Evolutionary conservation across 1,140 invertebrate genomes (phyloP).

Genomic region (Drosophila takahashii): DNA sequence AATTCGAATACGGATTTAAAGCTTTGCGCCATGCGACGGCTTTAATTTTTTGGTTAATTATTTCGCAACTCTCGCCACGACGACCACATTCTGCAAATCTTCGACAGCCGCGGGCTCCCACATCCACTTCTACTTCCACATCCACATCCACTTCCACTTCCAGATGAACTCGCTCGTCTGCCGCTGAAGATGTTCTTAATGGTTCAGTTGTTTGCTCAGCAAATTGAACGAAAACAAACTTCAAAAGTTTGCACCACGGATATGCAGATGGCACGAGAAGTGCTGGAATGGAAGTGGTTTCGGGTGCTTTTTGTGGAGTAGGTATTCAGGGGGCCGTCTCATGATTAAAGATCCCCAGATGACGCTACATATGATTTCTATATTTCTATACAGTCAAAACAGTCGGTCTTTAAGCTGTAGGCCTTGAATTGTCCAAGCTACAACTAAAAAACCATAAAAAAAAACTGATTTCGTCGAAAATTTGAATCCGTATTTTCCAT

Average conservation of each 20-base stretch:
- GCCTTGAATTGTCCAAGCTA: too few species aligned
- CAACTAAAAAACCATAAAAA: too few species aligned
- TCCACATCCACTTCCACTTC: background rate
- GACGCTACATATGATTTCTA: background rate
- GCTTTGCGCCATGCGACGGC: background rate
- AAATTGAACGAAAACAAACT: conserved; percentile 78
- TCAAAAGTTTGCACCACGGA: conserved; percentile 61
- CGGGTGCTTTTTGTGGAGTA: background rate
- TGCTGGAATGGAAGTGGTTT: conserved; percentile 9
- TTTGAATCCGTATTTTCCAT: too few species aligned
- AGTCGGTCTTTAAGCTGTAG: too few species aligned
- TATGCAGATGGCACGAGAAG: conserved; percentile 21
- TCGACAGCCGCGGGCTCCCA: conserved; percentile 7
- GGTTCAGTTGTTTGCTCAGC: conserved; percentile 67
- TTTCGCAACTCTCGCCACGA: conserved; percentile 6
- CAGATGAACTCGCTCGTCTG: conserved; percentile 22
- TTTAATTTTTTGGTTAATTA: conserved; percentile 38
- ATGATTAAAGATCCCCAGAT: background rate
- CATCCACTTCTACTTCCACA: background rate
- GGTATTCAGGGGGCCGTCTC: background rate
- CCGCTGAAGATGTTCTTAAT: conserved; percentile 59
- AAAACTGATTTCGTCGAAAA: too few species aligned
- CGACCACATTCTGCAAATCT: conserved; percentile 9
- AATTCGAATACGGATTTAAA: background rate
- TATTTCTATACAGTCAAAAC: too few species aligned